These are phyloP conservation scores for Lagorchestes hirsutus DNA, from an alignment of 2,797 vertebrate species.

Conservation along the genomic window DNA sequence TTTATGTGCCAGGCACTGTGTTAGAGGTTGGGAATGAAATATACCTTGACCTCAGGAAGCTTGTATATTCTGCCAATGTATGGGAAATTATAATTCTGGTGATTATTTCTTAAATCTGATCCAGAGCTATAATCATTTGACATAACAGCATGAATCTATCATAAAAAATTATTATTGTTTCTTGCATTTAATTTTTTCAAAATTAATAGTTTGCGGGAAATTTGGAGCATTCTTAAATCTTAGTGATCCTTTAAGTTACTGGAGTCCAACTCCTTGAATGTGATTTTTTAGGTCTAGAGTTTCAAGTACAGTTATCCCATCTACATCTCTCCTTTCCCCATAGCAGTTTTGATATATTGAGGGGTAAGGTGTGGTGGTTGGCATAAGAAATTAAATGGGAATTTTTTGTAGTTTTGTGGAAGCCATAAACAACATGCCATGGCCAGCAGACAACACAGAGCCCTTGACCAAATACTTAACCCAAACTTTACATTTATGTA, in stretches of 20 bases:
- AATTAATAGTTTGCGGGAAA: background rate
- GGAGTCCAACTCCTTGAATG: background rate
- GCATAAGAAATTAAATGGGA: background rate
- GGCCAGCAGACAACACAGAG: background rate
- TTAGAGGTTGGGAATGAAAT: background rate
- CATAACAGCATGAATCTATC: background rate
- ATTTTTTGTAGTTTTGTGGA: background rate
- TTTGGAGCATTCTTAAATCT: background rate
- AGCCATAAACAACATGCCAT: background rate
- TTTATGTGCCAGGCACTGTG: background rate
- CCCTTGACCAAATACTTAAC: background rate
- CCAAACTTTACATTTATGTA: background rate
- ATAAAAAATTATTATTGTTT: background rate
- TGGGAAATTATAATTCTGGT: conserved; percentile 1
- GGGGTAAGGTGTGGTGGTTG: too few relatives aligned
- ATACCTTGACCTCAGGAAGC: background rate
- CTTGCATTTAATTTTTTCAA: background rate
- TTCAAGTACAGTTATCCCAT: background rate
- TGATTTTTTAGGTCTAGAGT: background rate
- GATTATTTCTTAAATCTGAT: conserved; percentile 37
- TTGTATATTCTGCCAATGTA: conserved; percentile 47
- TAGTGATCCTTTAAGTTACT: background rate
- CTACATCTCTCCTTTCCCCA: background rate
- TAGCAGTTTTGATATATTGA: background rate
- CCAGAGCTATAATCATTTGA: background rate